Percentiles rank a stretch among this genome's conserved stretches.
phyloP scores from a whole-genome alignment of 2,113 vertebrate species.

The Heterotis niloticus region DNA sequence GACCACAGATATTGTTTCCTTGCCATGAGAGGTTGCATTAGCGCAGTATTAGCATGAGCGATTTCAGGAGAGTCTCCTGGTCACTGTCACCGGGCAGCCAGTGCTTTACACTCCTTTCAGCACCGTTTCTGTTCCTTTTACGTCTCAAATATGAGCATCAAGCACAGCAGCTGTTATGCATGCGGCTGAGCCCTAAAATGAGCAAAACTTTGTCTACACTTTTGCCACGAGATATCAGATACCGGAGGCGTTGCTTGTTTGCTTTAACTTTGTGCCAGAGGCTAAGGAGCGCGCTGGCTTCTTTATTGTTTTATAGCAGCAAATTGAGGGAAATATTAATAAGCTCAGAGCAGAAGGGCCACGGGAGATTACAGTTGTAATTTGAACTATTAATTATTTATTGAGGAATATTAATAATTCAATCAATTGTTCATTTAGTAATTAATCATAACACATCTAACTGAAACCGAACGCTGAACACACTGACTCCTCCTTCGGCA shows the following conservation, averaged over 20 bases:
- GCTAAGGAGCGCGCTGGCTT: background rate
- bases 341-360: conserved; percentile 28
- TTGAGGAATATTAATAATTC: conserved; percentile 44
- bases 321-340: conserved; percentile 27
- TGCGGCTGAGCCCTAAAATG: too few species aligned
- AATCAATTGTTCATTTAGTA: conserved; percentile 45
- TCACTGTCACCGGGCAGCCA: too few species aligned
- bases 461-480: conserved; percentile 35
- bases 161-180: too few species aligned
- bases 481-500: conserved; percentile 26
- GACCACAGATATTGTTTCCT: too few species aligned
- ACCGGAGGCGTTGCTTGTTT: background rate
- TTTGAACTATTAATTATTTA: conserved; percentile 45
- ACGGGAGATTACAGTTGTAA: conserved; percentile 33
- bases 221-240: conserved; percentile 2
- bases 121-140: too few species aligned
- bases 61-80: too few species aligned
- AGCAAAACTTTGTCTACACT: background rate
- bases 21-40: too few species aligned
- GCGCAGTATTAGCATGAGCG: too few species aligned
- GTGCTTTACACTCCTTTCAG: too few species aligned
- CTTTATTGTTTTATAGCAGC: conserved; percentile 6
- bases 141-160: too few species aligned
- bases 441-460: conserved; percentile 39
- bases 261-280: background rate